These are phyloP conservation scores for Cisticola juncidis DNA, from an alignment of 2,113 vertebrate genomes.

Conservation along the genomic window DNA sequence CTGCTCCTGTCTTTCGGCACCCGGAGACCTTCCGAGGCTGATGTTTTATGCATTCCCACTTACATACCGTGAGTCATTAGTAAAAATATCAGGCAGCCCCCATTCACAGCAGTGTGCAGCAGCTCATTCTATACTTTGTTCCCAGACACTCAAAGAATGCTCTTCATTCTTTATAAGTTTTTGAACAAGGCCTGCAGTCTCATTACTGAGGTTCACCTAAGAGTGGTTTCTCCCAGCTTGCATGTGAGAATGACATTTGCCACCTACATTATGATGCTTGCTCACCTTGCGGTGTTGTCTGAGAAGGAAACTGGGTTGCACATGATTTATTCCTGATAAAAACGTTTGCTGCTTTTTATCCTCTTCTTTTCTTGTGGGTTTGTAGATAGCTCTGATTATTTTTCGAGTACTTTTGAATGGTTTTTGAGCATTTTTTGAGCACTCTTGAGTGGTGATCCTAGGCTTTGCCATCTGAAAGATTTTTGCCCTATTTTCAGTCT, in stretches of 20 bases:
- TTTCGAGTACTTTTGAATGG: not conserved
- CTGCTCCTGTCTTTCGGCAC: not conserved
- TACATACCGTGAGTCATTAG: conserved; percentile 22
- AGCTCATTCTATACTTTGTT: not conserved
- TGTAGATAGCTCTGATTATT: not conserved
- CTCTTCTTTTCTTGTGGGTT: not conserved
- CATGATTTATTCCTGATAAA: not conserved
- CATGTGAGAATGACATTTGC: not conserved
- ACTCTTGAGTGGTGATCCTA: not conserved
- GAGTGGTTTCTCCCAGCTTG: not conserved
- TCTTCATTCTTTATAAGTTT: not conserved
- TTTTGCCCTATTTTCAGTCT: not conserved
- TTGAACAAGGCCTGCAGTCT: not conserved
- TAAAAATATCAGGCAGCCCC: conserved; percentile 21
- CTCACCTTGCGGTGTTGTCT: not conserved
- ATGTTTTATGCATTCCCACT: conserved; percentile 38
- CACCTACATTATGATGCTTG: rapidly evolving
- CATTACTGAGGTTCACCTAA: not conserved
- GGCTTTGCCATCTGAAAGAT: not conserved
- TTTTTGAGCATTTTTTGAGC: not conserved
- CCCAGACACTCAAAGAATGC: not conserved
- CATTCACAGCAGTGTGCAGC: not conserved
- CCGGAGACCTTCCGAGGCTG: not conserved
- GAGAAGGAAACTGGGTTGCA: not conserved
- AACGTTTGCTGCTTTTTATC: not conserved